These are phyloP conservation scores for Nysson spinosus DNA, from an alignment of 2,888 invertebrate genomes.

Conservation along the genomic window DNA sequence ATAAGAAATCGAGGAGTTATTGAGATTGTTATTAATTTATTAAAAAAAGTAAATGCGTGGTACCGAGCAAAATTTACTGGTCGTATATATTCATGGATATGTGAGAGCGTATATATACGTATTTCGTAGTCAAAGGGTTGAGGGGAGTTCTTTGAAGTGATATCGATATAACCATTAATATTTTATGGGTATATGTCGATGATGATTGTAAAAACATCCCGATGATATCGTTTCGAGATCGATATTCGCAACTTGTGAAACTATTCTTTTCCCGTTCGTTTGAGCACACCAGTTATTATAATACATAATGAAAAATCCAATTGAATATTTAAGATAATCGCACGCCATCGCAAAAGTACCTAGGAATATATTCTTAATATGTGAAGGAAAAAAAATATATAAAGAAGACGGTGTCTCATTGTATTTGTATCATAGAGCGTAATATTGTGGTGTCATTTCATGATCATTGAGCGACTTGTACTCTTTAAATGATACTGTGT, in stretches of 20 bases:
- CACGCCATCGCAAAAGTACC: constrained; percentile 68
- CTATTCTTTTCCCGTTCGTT: constrained; percentile 23
- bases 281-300: constrained; percentile 31
- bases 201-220: too few species aligned
- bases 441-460: constrained; percentile 67
- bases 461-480: constrained; percentile 63
- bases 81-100: too few species aligned
- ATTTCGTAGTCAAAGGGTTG: too few species aligned
- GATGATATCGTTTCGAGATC: too few species aligned
- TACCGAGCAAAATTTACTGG: neutral
- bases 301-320: constrained; percentile 22
- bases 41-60: too few species aligned
- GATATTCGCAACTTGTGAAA: constrained; percentile 11
- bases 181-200: too few species aligned
- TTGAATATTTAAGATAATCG: constrained; percentile 52
- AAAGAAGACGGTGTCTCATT: constrained; percentile 70
- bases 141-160: too few species aligned
- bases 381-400: constrained; percentile 62
- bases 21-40: too few species aligned
- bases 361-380: constrained; percentile 73
- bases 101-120: too few species aligned
- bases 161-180: too few species aligned
- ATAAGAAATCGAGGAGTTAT: too few species aligned
- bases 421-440: constrained; percentile 71
- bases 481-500: constrained; percentile 57